Evolutionary conservation across 2,113 vertebrate species (phyloP), one percentile per base, ranked within the genome.

Genomic region (Labeo rohita): DNA sequence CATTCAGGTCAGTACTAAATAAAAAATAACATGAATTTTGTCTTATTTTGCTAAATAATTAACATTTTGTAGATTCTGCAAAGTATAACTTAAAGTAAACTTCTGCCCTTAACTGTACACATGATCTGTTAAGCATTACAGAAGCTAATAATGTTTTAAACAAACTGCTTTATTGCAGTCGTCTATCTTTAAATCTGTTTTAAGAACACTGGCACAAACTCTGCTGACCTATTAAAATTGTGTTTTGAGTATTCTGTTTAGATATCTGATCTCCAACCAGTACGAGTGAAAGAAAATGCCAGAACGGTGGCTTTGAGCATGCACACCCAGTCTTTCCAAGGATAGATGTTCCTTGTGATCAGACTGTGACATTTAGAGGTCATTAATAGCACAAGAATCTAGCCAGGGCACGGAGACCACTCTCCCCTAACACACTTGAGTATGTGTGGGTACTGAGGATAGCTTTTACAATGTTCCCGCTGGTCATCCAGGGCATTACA

Each of bases 321-420:
- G 47, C 45, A 50, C 45, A 68, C 9, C 47, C 63, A n/a, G 65
- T 36, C 63, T 7, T 28, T 79, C 23, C 63, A 47, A 28, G 76
- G 21, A 72, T 59, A n/a, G 54, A 49, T 80, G 77, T 59, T 73
- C 66, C 78, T 34, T 61, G 16, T 63, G 65, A 36, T 43, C 28
- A n/a, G 43, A 86, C 81, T 74, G 68, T 81, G 85, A 81, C 85
- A 86, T 86, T 81, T 74, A 86, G 78, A 73, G 28, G 78, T 21
- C 52, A 73, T 73, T 72, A 74, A 84, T 16, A 73, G 50, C 77
- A n/a, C 36, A 34, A 61, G 52, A 70, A 70, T 68, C 76, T 72
- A 34, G 52, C 36, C 61, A 61, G 66, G 36, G 10, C 68, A 72
- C 36, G 2, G 34, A 83, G 12, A 59, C 34, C 61, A 15, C 39